Evolutionary conservation across 1,140 invertebrate genomes (phyloP).

Genomic region (Wiebesia pumilae): DNA sequence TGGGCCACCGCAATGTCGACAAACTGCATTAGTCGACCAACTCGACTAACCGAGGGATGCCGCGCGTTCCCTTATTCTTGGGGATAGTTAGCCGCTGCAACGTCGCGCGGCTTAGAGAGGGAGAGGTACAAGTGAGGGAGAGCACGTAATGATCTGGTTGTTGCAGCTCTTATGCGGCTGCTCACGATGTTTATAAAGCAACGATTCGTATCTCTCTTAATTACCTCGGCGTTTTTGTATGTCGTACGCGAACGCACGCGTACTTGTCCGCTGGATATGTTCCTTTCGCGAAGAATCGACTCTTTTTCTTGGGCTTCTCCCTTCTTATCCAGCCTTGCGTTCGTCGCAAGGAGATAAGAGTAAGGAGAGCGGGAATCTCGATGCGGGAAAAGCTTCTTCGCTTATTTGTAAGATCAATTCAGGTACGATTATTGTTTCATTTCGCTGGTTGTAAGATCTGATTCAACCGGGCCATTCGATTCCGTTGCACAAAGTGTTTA

Average conservation of each 20-base stretch:
- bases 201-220: conserved; percentile 52
- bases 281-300: conserved; percentile 30
- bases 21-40: too few species aligned
- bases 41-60: not conserved
- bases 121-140: not conserved
- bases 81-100: not conserved
- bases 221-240: conserved; percentile 46
- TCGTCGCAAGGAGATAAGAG: not conserved
- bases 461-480: too few species aligned
- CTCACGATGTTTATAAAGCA: conserved; percentile 36
- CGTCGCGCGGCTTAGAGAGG: not conserved
- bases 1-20: too few species aligned
- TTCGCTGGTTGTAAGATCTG: too few species aligned
- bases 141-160: not conserved
- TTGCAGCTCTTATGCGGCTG: not conserved
- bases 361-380: not conserved
- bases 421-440: too few species aligned
- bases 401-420: too few species aligned
- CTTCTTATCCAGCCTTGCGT: not conserved
- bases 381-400: too few species aligned
- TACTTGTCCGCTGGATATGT: not conserved
- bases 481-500: too few species aligned
- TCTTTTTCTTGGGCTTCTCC: not conserved
- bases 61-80: not conserved
- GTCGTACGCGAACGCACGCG: not conserved